Evolutionary conservation across 35 echinoderm and acorn worm species (phyloP).

Genomic region (Ophioderma brevispina): DNA sequence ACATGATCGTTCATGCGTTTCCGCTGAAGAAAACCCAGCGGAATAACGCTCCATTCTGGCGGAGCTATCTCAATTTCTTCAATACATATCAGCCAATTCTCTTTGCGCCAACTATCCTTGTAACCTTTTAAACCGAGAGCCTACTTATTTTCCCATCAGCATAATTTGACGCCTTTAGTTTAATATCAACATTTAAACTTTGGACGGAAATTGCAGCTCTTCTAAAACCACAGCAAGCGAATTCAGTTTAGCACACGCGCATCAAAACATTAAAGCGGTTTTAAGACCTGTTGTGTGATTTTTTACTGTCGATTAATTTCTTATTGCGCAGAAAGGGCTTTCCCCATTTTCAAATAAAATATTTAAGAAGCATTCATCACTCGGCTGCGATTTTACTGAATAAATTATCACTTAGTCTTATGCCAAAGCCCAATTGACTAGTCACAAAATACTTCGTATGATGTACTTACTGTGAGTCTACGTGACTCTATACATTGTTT

Average conservation of each 20-base stretch:
- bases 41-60: neutral
- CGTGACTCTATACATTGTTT: too few species aligned
- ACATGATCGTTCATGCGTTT: constrained; percentile 5
- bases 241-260: neutral
- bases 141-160: neutral
- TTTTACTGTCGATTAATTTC: neutral
- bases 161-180: neutral
- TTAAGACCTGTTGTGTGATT: neutral
- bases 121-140: constrained; percentile 1
- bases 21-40: neutral
- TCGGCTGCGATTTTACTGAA: constrained; percentile 9
- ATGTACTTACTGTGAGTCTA: too few species aligned
- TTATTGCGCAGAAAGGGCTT: constrained; percentile 8
- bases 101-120: neutral
- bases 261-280: neutral
- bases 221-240: too few species aligned
- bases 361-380: constrained; percentile 14
- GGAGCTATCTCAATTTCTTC: neutral
- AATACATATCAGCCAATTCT: neutral
- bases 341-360: constrained; percentile 11
- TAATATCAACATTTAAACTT: neutral
- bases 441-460: too few species aligned
- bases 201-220: neutral
- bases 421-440: too few species aligned
- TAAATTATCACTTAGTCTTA: neutral